Conservation (phyloP, 2,888 invertebrate species). For the Scrobipalpa costella region DNA sequence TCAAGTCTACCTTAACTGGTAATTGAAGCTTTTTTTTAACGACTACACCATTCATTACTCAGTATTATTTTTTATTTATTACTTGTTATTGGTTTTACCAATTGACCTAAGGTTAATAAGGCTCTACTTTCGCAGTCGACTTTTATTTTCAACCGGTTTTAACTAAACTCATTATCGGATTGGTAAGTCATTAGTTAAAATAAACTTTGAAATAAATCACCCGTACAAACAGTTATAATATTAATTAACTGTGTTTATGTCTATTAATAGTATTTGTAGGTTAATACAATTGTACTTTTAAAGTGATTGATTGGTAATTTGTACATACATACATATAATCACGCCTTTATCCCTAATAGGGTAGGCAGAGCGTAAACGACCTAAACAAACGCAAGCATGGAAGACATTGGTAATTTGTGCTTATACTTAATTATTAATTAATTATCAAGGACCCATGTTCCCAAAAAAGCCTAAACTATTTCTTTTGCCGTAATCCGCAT, state of each 20-base stretch:
- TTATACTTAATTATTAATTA: too few relatives aligned
- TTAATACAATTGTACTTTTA: not conserved
- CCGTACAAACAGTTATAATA: conserved; percentile 10
- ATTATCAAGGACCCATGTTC: too few relatives aligned
- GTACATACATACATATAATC: too few relatives aligned
- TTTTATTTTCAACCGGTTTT: conserved; percentile 10
- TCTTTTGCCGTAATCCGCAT: too few relatives aligned
- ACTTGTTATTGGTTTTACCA: conserved; percentile 17
- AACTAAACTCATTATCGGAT: conserved; percentile 8
- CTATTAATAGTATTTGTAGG: not conserved
- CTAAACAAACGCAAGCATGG: too few relatives aligned
- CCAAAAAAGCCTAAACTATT: too few relatives aligned
- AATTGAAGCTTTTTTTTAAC: conserved; percentile 2
- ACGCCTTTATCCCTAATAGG: too few relatives aligned
- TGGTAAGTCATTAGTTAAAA: conserved; percentile 7
- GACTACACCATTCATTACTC: not conserved
- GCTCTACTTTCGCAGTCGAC: conserved; percentile 7
- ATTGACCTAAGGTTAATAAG: conserved; percentile 16
- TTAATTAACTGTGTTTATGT: conserved; percentile 1
- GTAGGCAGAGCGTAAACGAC: too few relatives aligned
- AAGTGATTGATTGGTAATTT: too few relatives aligned
- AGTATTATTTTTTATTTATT: not conserved
- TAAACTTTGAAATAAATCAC: conserved; percentile 14
- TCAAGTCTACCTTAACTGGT: not conserved
- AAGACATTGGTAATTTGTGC: too few relatives aligned